Evolutionary conservation across 2,113 vertebrate genomes (phyloP).

Genomic region (Antennarius striatus): DNA sequence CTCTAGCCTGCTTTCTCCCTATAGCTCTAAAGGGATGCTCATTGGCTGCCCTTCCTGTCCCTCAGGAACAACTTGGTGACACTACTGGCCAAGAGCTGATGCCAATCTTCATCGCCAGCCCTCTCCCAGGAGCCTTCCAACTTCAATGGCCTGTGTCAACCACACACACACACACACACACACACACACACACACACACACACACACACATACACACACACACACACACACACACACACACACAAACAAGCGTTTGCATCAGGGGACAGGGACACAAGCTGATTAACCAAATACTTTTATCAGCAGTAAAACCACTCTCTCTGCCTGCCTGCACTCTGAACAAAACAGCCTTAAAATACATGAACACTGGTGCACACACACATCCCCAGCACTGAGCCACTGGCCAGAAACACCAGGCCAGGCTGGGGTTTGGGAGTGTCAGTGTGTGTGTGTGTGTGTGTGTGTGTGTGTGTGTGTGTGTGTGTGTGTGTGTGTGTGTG

Average conservation of each 20-base stretch:
- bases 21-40: conserved; percentile 53
- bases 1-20: conserved; percentile 29
- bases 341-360: conserved; percentile 78
- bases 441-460: conserved; percentile 14
- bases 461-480: conserved; percentile 33
- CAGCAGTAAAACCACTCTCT: conserved; percentile 78
- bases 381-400: conserved; percentile 43
- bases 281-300: conserved; percentile 89
- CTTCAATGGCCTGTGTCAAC: conserved; percentile 77
- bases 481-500: conserved; percentile 24
- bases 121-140: conserved; percentile 55
- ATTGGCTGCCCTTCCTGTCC: conserved; percentile 74
- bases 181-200: conserved; percentile 49
- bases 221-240: conserved; percentile 56
- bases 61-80: conserved; percentile 64
- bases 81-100: conserved; percentile 71
- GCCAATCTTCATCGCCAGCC: conserved; percentile 76
- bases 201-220: conserved; percentile 50
- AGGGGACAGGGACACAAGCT: conserved; percentile 78
- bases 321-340: conserved; percentile 70
- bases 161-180: conserved; percentile 49
- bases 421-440: conserved; percentile 57
- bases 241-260: conserved; percentile 47
- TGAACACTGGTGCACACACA: conserved; percentile 57
- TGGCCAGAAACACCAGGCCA: conserved; percentile 71